Base-by-base conservation (phyloP, 2,888 invertebrate species). In the Acleris literana region DNA sequence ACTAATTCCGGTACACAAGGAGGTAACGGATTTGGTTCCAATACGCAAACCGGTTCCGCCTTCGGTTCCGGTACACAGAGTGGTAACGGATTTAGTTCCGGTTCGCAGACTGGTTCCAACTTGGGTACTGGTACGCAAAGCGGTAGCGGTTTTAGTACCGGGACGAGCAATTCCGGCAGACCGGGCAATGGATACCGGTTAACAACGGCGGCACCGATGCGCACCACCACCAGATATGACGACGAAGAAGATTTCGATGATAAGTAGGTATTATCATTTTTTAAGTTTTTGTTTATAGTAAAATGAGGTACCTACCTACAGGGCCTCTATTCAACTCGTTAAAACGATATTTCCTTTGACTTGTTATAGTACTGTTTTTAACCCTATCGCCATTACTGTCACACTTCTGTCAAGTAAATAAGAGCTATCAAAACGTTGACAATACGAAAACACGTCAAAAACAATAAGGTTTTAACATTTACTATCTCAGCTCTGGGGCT, bases 161-260 rank as follows among this genome's bases (percentile, higher is more conserved):
- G 22, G 6, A 52, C 52, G 0, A 46, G 46, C 49, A 3, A 33
- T 49, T 39, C 59, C 58, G 58, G 58, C 43, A 33, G 74, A 5
- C 73, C 72, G 5, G 71, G 63, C n/a, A 63, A 44, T 43, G 61
- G 46, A 17, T 72, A 73, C 65, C 75, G 74, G 57, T 57, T 75
- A 53, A 79, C 79, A 5, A 77, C 76, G 13, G 56, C 67, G 43
- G 64, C 70, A 0, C 74, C 74, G 5, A 61, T 60, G 60, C 71
- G 72, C 11, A 70, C 71, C 13, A 68, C 70, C 18, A 57, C 68
- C 46, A 65, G 69, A 44, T 66, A 69, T 18, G 73, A 75, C 22
- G 73, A 75, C 11, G 76, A 76, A 20, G 77, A 77, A 13, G 73
- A 74, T 60, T 70, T 69, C 55, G 67, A 66, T 16, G 72, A 75